Conservation (phyloP, 2,797 vertebrate species). For the Acrossocheilus wenchowensis region DNA sequence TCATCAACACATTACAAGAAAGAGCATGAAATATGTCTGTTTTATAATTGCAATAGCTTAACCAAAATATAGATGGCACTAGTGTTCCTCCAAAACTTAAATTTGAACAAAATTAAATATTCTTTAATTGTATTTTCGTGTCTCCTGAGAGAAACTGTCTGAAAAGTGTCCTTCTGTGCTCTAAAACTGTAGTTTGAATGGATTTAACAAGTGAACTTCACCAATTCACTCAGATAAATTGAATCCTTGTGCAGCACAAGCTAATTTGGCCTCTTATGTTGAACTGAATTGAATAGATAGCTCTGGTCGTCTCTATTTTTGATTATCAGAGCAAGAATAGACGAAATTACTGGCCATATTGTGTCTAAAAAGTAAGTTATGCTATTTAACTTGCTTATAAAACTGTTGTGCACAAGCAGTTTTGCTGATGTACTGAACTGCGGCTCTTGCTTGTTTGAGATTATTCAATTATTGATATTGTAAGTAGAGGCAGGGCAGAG, state of each 20-base stretch:
- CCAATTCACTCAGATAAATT: background rate
- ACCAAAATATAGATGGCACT: conserved; percentile 54
- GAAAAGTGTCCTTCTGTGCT: background rate
- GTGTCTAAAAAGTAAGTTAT: background rate
- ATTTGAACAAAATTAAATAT: background rate
- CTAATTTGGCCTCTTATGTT: background rate
- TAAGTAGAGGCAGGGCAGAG: conserved; percentile 1
- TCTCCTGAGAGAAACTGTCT: conserved; percentile 14
- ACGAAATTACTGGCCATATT: background rate
- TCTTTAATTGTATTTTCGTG: conserved; percentile 15
- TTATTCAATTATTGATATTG: background rate
- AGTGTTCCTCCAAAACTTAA: conserved; percentile 34
- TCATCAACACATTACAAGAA: conserved; percentile 4
- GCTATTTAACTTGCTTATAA: background rate
- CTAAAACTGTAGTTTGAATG: background rate
- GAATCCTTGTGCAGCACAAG: background rate
- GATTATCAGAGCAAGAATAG: background rate
- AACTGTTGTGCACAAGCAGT: background rate
- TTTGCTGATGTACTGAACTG: background rate
- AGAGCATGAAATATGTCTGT: background rate
- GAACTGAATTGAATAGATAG: background rate
- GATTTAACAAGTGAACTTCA: background rate
- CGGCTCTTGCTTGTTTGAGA: background rate
- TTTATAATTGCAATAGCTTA: background rate
- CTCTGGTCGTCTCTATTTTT: background rate